Conservation (phyloP, 2,113 vertebrate genomes). For the Macaca fascicularis region T2T-MFA8v1.1 NC_088380.1:9050001-9050500, state of each 20-base stretch:
- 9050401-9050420: not conserved
- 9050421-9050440: not conserved
- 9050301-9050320: not conserved
- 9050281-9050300: no score
- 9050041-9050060: not conserved
- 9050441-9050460: fast-evolving
- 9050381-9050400: not conserved
- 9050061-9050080: not conserved
- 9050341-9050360: not conserved
- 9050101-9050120: not conserved
- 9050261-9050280: not conserved
- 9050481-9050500: no score
- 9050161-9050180: not conserved
- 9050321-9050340: no score
- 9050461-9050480: no score
- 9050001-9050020: not conserved
- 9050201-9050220: not conserved
- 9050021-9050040: not conserved
- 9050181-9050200: not conserved
- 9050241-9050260: not conserved
- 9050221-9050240: not conserved
- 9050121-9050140: not conserved
- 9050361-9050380: not conserved
- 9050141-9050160: not conserved
- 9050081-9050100: not conserved